phyloP scores from a whole-genome alignment of 2,113 vertebrate genomes.

The Conger conger region DNA sequence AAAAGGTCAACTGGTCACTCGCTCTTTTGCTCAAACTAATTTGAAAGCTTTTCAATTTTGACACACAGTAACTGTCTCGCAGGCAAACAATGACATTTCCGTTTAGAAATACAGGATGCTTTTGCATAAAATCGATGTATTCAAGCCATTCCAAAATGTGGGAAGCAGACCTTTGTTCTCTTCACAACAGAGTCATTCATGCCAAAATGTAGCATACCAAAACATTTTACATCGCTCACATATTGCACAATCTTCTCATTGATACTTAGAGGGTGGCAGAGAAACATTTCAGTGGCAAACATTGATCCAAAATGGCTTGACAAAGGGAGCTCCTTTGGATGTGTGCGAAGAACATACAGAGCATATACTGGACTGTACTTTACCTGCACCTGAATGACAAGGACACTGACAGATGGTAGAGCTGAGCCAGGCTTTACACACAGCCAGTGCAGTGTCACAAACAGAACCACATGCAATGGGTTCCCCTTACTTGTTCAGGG shows the following conservation, averaged over 20 bases:
- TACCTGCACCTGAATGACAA: background rate
- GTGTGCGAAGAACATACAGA: background rate
- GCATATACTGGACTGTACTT: background rate
- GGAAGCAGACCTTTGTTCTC: background rate
- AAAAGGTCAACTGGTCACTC: no score
- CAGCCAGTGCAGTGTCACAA: background rate
- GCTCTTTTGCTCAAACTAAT: no score
- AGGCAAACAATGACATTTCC: background rate
- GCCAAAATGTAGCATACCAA: background rate
- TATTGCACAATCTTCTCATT: background rate
- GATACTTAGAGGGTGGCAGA: background rate
- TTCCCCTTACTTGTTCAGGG: conserved; percentile 59
- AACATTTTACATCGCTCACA: background rate
- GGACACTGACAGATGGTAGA: background rate
- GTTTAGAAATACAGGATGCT: background rate
- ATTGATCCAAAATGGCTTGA: background rate
- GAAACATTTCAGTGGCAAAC: background rate
- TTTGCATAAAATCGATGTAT: background rate
- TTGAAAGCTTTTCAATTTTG: no score
- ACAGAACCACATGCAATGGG: background rate
- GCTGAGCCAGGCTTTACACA: background rate
- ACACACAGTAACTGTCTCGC: background rate
- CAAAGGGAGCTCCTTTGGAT: background rate
- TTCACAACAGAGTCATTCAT: background rate
- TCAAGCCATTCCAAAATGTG: conserved; percentile 8